phyloP scores from a whole-genome alignment of 2,113 vertebrate species.

The Gallinago undulata region DNA sequence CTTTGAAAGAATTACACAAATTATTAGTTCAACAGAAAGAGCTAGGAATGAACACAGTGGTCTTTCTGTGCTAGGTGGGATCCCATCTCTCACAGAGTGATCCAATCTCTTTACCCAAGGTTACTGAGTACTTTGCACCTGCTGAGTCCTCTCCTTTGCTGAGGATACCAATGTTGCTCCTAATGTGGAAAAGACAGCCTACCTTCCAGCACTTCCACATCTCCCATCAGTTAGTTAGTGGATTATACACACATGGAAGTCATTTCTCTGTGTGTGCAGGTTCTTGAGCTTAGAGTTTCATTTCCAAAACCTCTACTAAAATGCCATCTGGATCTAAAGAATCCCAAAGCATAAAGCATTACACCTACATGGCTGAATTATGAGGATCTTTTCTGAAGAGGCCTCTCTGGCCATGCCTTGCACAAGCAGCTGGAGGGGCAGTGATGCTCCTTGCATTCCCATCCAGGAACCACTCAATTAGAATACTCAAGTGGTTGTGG shows the following conservation, averaged over 20 bases:
- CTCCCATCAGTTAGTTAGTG: not conserved
- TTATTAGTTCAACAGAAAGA: not conserved
- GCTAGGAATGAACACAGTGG: fast-evolving
- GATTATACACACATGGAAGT: not conserved
- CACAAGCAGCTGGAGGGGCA: not conserved
- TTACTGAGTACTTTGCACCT: not conserved
- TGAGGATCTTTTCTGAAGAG: fast-evolving
- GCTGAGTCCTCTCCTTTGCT: not conserved
- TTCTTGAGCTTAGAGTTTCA: not conserved
- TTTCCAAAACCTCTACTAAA: not conserved
- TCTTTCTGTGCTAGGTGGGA: not conserved
- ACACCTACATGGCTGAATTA: not conserved
- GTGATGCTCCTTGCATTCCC: not conserved
- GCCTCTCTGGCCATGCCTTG: not conserved
- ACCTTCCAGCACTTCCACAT: not conserved
- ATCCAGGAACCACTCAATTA: not conserved
- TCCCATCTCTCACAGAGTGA: fast-evolving
- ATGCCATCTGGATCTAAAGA: not conserved
- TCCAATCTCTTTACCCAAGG: not conserved
- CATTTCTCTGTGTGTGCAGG: not conserved
- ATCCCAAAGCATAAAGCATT: not conserved
- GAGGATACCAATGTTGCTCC: not conserved
- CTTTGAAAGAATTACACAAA: not conserved
- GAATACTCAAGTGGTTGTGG: not conserved
- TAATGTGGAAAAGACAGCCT: not conserved